Conservation (phyloP, 2,797 vertebrate genomes). For the Chromobotia macracanthus region DNA sequence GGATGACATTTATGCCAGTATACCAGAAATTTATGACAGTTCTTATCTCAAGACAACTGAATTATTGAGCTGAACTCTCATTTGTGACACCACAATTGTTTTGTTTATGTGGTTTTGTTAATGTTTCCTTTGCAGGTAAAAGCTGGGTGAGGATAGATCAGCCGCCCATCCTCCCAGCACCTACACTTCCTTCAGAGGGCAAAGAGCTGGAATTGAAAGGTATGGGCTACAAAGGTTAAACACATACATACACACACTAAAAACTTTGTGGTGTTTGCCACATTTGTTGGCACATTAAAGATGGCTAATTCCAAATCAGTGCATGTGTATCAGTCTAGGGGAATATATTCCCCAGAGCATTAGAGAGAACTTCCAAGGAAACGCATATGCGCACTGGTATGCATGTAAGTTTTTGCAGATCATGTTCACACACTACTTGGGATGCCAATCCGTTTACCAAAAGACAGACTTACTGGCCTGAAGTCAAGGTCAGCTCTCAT, state of each 20-base stretch:
- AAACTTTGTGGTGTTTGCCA: not conserved
- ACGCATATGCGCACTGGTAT: slow-evolving; percentile 65
- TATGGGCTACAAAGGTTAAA: slow-evolving; percentile 49
- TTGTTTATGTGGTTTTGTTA: not conserved
- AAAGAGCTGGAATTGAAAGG: slow-evolving; percentile 76
- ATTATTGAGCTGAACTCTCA: too few species aligned
- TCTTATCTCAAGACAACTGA: too few species aligned
- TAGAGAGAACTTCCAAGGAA: slow-evolving; percentile 55
- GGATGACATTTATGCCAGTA: too few species aligned
- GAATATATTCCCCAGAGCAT: slow-evolving; percentile 14
- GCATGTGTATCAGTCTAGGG: slow-evolving; percentile 15
- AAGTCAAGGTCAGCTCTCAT: slow-evolving; percentile 66
- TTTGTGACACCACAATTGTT: not conserved
- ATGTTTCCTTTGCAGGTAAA: slow-evolving; percentile 68
- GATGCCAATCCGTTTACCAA: slow-evolving; percentile 63
- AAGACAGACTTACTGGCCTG: slow-evolving; percentile 62
- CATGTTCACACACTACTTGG: slow-evolving; percentile 60
- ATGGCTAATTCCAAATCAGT: slow-evolving; percentile 17
- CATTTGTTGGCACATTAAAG: slow-evolving; percentile 4
- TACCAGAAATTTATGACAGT: too few species aligned
- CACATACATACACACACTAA: not conserved
- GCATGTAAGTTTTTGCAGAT: slow-evolving; percentile 72
- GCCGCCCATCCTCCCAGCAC: slow-evolving; percentile 60
- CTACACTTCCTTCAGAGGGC: slow-evolving; percentile 70
- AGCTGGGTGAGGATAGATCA: slow-evolving; percentile 71